These are phyloP conservation scores for Numida meleagris DNA, from an alignment of 2,113 vertebrate genomes.

Conservation along the genomic window DNA sequence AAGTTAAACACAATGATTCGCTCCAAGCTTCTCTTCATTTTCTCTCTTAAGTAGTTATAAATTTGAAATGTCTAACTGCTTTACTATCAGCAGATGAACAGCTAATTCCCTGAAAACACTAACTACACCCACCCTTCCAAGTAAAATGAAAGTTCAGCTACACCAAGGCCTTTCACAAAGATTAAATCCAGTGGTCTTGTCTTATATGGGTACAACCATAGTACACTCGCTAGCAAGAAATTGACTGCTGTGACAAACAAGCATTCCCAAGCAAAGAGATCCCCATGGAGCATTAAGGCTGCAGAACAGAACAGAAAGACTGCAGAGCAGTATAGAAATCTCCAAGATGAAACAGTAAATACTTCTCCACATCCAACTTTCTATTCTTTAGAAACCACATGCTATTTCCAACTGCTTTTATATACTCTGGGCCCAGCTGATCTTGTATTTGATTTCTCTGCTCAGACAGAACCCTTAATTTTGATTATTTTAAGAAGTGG, in stretches of 20 bases:
- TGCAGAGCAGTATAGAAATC: neutral
- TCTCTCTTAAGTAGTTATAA: neutral
- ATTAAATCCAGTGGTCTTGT: neutral
- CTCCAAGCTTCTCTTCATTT: neutral
- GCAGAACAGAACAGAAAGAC: neutral
- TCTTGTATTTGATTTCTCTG: neutral
- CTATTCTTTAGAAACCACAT: neutral
- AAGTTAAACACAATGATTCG: neutral
- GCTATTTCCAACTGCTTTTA: neutral
- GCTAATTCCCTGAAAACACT: neutral
- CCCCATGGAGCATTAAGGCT: neutral
- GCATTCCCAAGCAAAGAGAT: neutral
- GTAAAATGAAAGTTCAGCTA: neutral
- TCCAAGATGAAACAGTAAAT: neutral
- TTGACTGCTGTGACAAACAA: neutral
- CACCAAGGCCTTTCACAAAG: neutral
- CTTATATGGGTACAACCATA: neutral
- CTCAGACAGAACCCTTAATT: neutral
- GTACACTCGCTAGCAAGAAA: neutral
- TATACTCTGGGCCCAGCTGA: neutral
- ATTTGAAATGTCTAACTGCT: neutral
- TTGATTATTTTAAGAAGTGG: neutral
- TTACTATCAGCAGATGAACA: neutral
- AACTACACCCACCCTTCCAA: neutral
- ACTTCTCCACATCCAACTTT: neutral